Base-by-base conservation (phyloP, 2,797 vertebrate species). In the Cryptoprocta ferox region DNA sequence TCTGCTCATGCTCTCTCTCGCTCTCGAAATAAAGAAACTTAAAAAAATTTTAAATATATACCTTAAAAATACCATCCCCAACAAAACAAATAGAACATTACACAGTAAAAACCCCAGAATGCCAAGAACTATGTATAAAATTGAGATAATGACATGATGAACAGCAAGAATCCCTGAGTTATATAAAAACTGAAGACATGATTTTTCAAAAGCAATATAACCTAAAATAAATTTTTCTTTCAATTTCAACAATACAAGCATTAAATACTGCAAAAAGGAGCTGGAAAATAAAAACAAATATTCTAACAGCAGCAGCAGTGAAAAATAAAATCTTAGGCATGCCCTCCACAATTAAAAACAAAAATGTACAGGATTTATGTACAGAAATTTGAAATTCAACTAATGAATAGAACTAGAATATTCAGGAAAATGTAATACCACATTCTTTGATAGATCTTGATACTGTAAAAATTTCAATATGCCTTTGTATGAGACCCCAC, bases 311-410 rank as follows among this genome's bases (percentile, higher is more conserved):
- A 89, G 21, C 2, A 81, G 32, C 26, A 80, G 88, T 4, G 13
- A 70, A 94, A 90, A 85, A 80, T n/a, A 92, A 32, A 92, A 79
- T 30, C 42, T 45, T 86, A 93, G 39, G 42, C 89, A 85, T 14
- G 19, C 13, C n/a, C 18, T 53, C 48, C 92, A 86, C 2, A 83
- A 71, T 14, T 39, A 59, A 53, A 82, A 73, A n/a, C 10, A 81
- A n/a, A 48, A 21, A 48, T 70, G 18, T 70, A 18, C 11, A 92
- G 2, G 19, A 86, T 16, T 61, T 83, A 88, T 37, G 0, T 45
- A n/a, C 7, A 65, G 35, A 91, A 87, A 91, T 87, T 16, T 79
- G 39, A 95, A 92, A 86, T 21, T 59, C 65, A 16, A 56, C 39
- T 84, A 75, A 53, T 81, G 39, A 91, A 28, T 28, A 28, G 37